phyloP scores from a whole-genome alignment of 2,113 vertebrate species.

The Blennius ocellaris region DNA sequence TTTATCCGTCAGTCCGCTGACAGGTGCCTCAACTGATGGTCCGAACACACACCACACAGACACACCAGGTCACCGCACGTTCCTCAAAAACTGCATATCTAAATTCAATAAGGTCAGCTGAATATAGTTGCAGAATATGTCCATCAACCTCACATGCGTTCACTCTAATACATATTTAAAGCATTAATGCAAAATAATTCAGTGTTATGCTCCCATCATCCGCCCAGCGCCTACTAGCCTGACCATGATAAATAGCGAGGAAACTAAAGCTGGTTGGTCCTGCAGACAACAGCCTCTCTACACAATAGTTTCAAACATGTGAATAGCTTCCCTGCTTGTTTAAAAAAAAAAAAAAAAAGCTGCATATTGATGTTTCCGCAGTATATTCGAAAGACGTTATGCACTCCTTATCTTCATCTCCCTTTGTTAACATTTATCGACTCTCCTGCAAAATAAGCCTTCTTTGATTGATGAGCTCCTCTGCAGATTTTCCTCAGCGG shows the following conservation, averaged over 20 bases:
- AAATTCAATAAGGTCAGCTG: background rate
- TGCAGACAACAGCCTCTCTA: background rate
- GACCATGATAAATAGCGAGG: background rate
- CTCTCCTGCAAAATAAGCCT: no score
- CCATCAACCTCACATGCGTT: background rate
- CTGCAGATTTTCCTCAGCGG: no score
- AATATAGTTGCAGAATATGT: background rate
- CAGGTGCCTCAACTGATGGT: background rate
- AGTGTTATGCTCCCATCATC: background rate
- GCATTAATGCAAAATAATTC: constrained; percentile 36
- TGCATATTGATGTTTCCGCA: no score
- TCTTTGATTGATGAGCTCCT: no score
- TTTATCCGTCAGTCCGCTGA: background rate
- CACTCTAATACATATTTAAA: constrained; percentile 20
- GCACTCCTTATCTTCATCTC: no score
- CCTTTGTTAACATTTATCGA: no score
- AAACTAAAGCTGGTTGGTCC: background rate
- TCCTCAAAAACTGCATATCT: background rate
- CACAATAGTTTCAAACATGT: no score
- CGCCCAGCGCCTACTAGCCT: constrained; percentile 2
- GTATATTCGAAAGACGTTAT: no score
- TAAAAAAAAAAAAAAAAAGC: no score
- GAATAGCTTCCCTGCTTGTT: no score
- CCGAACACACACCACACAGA: no score
- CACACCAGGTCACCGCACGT: no score